phyloP scores from a whole-genome alignment of 2,888 invertebrate genomes.

The Mellilla xanthometata region DNA sequence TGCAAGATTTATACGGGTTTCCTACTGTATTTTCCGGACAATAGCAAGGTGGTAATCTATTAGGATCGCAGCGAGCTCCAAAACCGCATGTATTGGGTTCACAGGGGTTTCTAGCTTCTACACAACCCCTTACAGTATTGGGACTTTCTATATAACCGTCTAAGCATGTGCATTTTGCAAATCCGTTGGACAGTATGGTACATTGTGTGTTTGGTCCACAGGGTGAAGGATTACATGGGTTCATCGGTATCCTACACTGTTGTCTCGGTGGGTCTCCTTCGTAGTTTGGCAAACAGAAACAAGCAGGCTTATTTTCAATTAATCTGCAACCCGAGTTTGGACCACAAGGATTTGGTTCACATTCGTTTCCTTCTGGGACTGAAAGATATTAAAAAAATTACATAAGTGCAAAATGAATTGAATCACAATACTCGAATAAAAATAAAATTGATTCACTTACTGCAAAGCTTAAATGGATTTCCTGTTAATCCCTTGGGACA shows the following conservation, averaged over 20 bases:
- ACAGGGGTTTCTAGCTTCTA: conserved; percentile 90
- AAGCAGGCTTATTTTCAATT: conserved; percentile 88
- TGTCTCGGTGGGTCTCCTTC: conserved; percentile 91
- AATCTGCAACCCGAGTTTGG: conserved; percentile 91
- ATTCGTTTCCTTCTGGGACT: conserved; percentile 95
- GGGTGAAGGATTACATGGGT: conserved; percentile 92
- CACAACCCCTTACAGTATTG: conserved; percentile 93
- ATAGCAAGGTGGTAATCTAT: conserved; percentile 90
- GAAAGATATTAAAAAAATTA: conserved; percentile 43
- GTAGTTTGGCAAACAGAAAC: conserved; percentile 94
- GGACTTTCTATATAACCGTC: conserved; percentile 93
- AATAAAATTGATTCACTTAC: conserved; percentile 84
- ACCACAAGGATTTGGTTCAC: conserved; percentile 92
- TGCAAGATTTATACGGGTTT: conserved; percentile 91
- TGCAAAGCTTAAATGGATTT: conserved; percentile 95
- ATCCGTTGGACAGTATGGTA: conserved; percentile 88
- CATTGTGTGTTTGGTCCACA: conserved; percentile 96
- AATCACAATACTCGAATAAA: background rate
- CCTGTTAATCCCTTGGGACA: conserved; percentile 95
- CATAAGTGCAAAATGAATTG: background rate
- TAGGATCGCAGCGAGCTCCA: conserved; percentile 91
- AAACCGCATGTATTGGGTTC: conserved; percentile 91
- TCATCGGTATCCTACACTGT: conserved; percentile 87
- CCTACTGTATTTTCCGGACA: conserved; percentile 92
- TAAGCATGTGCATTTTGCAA: conserved; percentile 93